Conservation (phyloP, 2,888 invertebrate species). For the Rhingia campestris region DNA sequence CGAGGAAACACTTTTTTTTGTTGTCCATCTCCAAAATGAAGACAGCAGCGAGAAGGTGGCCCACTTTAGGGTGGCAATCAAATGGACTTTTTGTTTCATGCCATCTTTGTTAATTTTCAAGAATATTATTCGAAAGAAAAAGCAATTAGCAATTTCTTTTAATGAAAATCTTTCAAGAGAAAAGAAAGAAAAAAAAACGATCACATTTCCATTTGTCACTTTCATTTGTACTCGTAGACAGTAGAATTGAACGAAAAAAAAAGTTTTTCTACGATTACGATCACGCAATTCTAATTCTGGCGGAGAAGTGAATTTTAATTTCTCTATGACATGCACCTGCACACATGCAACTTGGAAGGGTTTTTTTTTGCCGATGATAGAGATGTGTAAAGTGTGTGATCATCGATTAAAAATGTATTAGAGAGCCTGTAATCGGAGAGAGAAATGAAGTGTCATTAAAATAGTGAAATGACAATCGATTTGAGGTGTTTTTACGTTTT, state of each 20-base stretch:
- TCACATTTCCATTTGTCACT: conserved; percentile 49
- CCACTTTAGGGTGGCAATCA: conserved; percentile 27
- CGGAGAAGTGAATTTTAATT: conserved; percentile 47
- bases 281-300: conserved; percentile 53
- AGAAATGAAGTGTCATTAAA: background rate
- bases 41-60: conserved; percentile 6
- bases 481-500: too few relatives aligned
- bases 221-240: conserved; percentile 13
- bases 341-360: conserved; percentile 31
- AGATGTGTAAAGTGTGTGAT: conserved; percentile 1
- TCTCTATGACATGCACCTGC: conserved; percentile 57
- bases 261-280: conserved; percentile 22
- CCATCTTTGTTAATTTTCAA: background rate
- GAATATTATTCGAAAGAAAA: conserved; percentile 31
- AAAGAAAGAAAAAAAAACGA: conserved; percentile 1
- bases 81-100: conserved; percentile 1
- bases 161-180: conserved; percentile 47
- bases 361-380: background rate
- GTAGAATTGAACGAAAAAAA: background rate
- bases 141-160: conserved; percentile 57
- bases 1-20: background rate
- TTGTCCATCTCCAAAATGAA: conserved; percentile 10
- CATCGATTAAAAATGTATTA: background rate
- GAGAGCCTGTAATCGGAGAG: background rate
- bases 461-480: background rate